Base-by-base conservation (phyloP, 2,797 vertebrate genomes). In the Ara ararauna region DNA sequence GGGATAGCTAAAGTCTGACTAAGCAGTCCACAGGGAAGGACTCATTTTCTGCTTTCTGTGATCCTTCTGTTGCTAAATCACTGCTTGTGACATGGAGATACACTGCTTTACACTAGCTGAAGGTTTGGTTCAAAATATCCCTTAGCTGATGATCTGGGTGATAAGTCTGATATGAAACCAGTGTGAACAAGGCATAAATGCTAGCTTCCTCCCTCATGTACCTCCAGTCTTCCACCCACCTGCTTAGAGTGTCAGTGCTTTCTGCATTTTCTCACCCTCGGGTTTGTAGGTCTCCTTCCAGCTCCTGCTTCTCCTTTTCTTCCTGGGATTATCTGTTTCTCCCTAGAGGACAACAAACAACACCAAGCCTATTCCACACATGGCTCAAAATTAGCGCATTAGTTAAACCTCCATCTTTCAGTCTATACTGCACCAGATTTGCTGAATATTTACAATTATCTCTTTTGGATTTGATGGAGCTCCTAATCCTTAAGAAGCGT, bases 1-100 rank as follows among this genome's bases (percentile, higher is more conserved):
- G 21, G 23, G 27, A 10, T 60, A 72, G 68, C 10, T 72, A 4
- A 81, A 73, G 21, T 78, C 50, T 7, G 3, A 48, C 80, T 58
- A 73, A 85, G 32, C n/a, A 50, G 36, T 66, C 26, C 4, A 1
- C 40, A 54, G 38, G n/a, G 48, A 87, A 91, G 40, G 13, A 84
- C 24, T 78, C 1, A 24, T 82, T 70, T 94, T 85, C 44, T 85
- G 44, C 9, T 82, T 93, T 79, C 40, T 76, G 47, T 72, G 71
- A 64, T 72, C 65, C 16, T 92, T 94, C 54, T 65, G 51, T 82
- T 90, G 38, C 70, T 84, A 90, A 83, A 75, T 85, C 20, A 36
- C 27, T 68, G 29, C 19, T 85, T 90, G 30, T 82, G 53, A 74
- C 44, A 72, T 40, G 32, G 34, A 75, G 48, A 54, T 60, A 50